These are phyloP conservation scores for Drosophila demipolita DNA, from an alignment of 2,888 invertebrate species.

Conservation along the genomic window DNA sequence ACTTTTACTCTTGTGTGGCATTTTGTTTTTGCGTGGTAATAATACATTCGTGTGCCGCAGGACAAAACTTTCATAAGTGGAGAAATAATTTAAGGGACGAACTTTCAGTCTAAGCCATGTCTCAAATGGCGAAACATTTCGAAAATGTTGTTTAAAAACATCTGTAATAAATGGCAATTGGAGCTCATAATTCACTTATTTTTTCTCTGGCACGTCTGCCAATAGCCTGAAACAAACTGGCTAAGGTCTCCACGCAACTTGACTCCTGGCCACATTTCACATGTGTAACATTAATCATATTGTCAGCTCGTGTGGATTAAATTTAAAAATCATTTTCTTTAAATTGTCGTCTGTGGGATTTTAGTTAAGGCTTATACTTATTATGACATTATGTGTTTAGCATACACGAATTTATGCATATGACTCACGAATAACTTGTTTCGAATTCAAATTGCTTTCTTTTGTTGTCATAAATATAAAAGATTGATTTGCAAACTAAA, in stretches of 20 bases:
- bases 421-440: background rate
- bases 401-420: background rate
- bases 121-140: constrained; percentile 8
- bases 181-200: constrained; percentile 59
- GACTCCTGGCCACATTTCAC: constrained; percentile 21
- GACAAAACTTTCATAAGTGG: constrained; percentile 21
- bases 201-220: constrained; percentile 61
- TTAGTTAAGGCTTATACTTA: background rate
- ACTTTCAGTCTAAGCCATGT: constrained; percentile 6
- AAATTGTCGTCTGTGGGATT: background rate
- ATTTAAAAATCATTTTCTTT: constrained; percentile 10
- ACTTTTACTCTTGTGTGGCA: constrained; percentile 6
- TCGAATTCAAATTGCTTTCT: background rate
- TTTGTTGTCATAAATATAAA: background rate
- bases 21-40: constrained; percentile 6
- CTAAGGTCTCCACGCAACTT: constrained; percentile 9
- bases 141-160: constrained; percentile 20
- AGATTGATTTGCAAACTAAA: background rate
- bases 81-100: background rate
- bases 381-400: background rate
- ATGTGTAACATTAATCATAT: constrained; percentile 52
- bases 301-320: constrained; percentile 19
- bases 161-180: constrained; percentile 32
- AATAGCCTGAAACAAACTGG: background rate
- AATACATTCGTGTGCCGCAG: constrained; percentile 31